These are phyloP conservation scores for Ctenomys sociabilis DNA, from an alignment of 2,113 vertebrate genomes.

Conservation along the genomic window DNA sequence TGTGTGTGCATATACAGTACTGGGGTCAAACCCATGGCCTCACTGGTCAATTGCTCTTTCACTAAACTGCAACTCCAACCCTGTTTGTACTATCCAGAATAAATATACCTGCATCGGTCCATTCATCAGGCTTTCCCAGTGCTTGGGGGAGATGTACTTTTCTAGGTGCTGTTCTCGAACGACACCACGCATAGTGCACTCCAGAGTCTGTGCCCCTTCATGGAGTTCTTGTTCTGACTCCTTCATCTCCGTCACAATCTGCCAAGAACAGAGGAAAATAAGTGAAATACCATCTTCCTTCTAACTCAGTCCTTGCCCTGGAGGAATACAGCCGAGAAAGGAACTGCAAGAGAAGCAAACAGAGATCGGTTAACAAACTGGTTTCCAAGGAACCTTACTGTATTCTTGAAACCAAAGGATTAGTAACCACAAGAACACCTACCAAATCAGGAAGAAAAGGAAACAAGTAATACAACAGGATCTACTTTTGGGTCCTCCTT, in stretches of 20 bases:
- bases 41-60: background rate
- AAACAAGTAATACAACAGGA: background rate
- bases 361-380: slow-evolving; percentile 19
- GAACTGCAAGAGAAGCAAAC: slow-evolving; percentile 13
- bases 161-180: slow-evolving; percentile 87
- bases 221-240: slow-evolving; percentile 81
- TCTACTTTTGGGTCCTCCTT: too few species aligned
- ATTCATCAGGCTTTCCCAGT: slow-evolving; percentile 88
- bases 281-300: background rate
- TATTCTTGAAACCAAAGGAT: slow-evolving; percentile 30
- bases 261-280: slow-evolving; percentile 63
- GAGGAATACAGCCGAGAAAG: slow-evolving; percentile 39
- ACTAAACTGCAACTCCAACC: background rate
- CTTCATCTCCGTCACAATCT: slow-evolving; percentile 88
- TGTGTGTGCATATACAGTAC: background rate
- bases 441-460: background rate
- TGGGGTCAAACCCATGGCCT: background rate
- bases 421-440: background rate
- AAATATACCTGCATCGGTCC: slow-evolving; percentile 73
- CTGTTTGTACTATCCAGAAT: background rate
- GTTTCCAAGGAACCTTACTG: background rate
- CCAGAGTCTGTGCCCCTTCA: slow-evolving; percentile 78
- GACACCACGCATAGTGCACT: slow-evolving; percentile 87
- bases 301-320: background rate
- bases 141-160: slow-evolving; percentile 83